Percentiles rank a stretch among this genome's conserved stretches.
These are phyloP conservation scores for Bubo scandiacus DNA, from an alignment of 2,113 vertebrate genomes.

Conservation along the genomic window DNA sequence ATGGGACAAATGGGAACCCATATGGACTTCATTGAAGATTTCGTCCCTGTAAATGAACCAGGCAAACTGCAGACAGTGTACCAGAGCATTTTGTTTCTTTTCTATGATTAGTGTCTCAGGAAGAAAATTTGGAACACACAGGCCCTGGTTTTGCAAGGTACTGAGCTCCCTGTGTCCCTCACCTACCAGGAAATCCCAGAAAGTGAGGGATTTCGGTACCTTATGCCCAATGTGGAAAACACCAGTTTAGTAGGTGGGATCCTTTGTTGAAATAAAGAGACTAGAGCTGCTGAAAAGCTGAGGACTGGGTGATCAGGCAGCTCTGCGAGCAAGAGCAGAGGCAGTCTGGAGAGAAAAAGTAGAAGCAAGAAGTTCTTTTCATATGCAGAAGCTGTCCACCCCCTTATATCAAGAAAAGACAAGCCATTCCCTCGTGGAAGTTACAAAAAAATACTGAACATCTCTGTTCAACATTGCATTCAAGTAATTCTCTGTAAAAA, in stretches of 20 bases:
- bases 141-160: neutral
- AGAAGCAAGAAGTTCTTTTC: constrained; percentile 22
- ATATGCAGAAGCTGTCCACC: constrained; percentile 43
- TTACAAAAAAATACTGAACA: neutral
- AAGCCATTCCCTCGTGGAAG: neutral
- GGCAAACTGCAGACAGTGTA: neutral
- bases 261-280: neutral
- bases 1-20: neutral
- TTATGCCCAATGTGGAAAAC: neutral
- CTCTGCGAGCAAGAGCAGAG: neutral
- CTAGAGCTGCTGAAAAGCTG: neutral
- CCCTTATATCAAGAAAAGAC: constrained; percentile 35
- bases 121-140: neutral
- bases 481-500: neutral
- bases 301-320: neutral
- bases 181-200: neutral
- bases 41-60: neutral
- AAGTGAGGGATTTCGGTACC: fast-evolving
- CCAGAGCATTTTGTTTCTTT: neutral
- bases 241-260: neutral
- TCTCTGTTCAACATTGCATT: neutral
- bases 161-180: neutral
- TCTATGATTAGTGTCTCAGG: neutral
- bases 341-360: neutral
- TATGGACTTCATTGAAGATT: neutral